Base-by-base conservation (phyloP, 2,113 vertebrate species). In the Lepus timidus region DNA sequence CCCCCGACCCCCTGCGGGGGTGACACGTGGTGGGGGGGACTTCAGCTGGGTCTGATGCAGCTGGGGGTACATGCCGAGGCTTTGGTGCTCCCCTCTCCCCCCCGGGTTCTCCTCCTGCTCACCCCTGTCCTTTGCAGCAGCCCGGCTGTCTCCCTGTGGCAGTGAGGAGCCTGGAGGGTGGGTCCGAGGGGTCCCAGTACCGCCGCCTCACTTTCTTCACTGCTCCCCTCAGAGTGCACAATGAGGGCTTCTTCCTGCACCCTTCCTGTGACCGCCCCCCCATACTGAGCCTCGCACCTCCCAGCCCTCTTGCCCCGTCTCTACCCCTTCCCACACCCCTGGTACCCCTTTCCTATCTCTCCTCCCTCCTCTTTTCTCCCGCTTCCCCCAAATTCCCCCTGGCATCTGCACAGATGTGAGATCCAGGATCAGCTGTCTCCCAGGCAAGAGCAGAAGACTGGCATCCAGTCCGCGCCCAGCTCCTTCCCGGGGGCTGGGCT, bases 21-120 rank as follows among this genome's bases (percentile, higher is more conserved):
- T 7, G 11, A 39, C 67, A 33, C 16, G 86, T 75, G 25, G 67
- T 71, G 22, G 84, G 71, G 71, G 29, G 29, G 75, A 14, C 27
- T 7, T 51, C 17, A 27, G 36, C 44, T 31, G 27, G 92, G 71
- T 87, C 33, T 84, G 36, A 92, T 23, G n/a, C 85, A 74, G 83
- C 75, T 82, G 39, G 70, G 94, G 87, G 68, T 93, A 82, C 92
- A 97, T 93, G 91, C 91, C 19, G 70, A 95, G 92, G 84, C 86
- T 96, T 95, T 96, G 96, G 96, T 96, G 97, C 95, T 97, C 61
- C 89, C 91, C 81, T 33, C 61, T 75, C 58, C 44, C 67, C 67
- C 64, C 31, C 75, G 74, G 74, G 27, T 70, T 82, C 82, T 8
- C 31, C 64, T 87, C 29, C 3, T 36, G 0, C 33, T n/a, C 55